Evolutionary conservation across 1,140 invertebrate genomes (phyloP).

Genomic region (Saccostrea cuccullata): DNA sequence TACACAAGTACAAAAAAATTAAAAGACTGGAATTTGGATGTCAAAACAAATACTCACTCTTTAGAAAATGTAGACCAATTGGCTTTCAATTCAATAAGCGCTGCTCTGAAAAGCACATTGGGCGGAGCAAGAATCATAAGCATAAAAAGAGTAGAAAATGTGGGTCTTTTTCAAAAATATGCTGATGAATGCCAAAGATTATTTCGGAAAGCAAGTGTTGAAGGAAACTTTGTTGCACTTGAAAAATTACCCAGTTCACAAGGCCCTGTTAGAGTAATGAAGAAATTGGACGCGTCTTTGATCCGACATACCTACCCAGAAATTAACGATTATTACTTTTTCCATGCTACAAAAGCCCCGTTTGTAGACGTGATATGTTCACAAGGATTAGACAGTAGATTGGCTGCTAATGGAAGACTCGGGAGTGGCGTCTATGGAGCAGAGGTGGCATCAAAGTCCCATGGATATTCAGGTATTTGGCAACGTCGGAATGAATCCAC

Average conservation of each 20-base stretch:
- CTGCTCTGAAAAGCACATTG: not conserved
- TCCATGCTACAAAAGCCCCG: conserved; percentile 64
- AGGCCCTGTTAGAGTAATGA: conserved; percentile 20
- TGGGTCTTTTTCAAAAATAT: conserved; percentile 57
- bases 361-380: conserved; percentile 53
- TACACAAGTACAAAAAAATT: conserved; percentile 36
- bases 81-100: conserved; percentile 22
- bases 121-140: conserved; percentile 46
- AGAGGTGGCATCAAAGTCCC: conserved; percentile 64
- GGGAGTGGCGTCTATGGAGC: conserved; percentile 63
- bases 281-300: conserved; percentile 16
- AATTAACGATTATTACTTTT: conserved; percentile 63
- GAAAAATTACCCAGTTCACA: not conserved
- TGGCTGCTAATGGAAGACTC: conserved; percentile 50
- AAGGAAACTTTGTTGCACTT: conserved; percentile 29
- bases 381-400: conserved; percentile 60
- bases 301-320: conserved; percentile 46
- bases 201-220: conserved; percentile 55
- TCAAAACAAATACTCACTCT: not conserved
- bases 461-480: conserved; percentile 62
- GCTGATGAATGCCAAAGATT: conserved; percentile 47
- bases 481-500: too few relatives aligned
- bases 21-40: conserved; percentile 45
- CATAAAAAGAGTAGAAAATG: conserved; percentile 61
- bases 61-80: conserved; percentile 3